These are phyloP conservation scores for Enteromius unitaeniatus DNA, from an alignment of 2,797 vertebrate genomes.

Conservation along the genomic window DNA sequence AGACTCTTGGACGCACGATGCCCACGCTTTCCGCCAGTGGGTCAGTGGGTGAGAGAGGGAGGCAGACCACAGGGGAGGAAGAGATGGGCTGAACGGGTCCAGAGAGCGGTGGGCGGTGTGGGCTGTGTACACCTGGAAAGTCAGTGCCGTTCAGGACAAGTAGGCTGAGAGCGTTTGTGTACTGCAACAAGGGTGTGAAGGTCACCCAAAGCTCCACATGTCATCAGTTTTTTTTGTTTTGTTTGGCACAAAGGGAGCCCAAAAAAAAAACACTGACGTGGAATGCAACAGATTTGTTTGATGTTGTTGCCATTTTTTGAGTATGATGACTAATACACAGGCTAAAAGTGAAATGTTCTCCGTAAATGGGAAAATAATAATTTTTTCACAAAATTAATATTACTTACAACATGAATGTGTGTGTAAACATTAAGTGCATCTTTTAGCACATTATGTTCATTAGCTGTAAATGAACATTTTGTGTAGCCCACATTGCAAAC, in stretches of 20 bases:
- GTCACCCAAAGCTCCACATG: slow-evolving; percentile 70
- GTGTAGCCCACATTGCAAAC: too few species aligned
- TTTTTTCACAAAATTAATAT: not conserved
- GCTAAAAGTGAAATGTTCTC: slow-evolving; percentile 12
- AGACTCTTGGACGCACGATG: slow-evolving; percentile 71
- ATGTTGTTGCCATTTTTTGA: slow-evolving; percentile 34
- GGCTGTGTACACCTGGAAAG: slow-evolving; percentile 70
- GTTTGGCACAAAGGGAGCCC: slow-evolving; percentile 64
- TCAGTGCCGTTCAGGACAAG: slow-evolving; percentile 76
- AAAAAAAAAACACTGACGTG: slow-evolving; percentile 70
- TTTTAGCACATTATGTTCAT: too few species aligned
- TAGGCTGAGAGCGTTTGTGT: slow-evolving; percentile 70
- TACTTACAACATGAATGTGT: not conserved
- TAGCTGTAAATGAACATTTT: not conserved
- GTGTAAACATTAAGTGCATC: not conserved
- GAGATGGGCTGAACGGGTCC: slow-evolving; percentile 49
- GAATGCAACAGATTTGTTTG: slow-evolving; percentile 44
- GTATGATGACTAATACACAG: slow-evolving; percentile 32
- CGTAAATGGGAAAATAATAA: not conserved
- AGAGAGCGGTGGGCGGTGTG: slow-evolving; percentile 70
- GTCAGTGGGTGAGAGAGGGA: slow-evolving; percentile 79
- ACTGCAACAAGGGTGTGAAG: slow-evolving; percentile 68
- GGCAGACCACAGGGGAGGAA: slow-evolving; percentile 66
- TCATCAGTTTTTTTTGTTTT: slow-evolving; percentile 74
- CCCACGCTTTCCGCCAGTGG: slow-evolving; percentile 83